Conservation (phyloP, 2,113 vertebrate species). For the Cettia cetti region DNA sequence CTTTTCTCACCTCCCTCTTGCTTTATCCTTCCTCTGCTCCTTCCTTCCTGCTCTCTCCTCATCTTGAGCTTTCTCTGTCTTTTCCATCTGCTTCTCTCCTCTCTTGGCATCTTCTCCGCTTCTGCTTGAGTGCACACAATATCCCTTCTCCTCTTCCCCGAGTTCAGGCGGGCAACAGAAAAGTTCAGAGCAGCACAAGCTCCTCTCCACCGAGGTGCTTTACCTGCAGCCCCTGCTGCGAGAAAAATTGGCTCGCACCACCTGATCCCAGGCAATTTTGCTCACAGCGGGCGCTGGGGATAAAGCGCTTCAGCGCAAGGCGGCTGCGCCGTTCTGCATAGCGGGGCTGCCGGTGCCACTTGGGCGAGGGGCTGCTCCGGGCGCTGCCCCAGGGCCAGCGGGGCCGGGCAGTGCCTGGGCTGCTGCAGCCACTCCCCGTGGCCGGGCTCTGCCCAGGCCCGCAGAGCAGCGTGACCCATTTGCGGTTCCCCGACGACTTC, state of each 20-base stretch:
- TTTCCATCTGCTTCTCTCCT: constrained; percentile 63
- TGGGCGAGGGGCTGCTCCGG: background rate
- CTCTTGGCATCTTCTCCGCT: constrained; percentile 39
- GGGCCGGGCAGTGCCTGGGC: background rate
- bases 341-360: background rate
- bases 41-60: constrained; percentile 60
- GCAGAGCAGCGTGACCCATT: background rate
- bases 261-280: constrained; percentile 66
- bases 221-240: constrained; percentile 64
- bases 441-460: background rate
- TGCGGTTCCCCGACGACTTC: background rate
- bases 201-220: constrained; percentile 53
- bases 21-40: constrained; percentile 56
- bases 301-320: background rate
- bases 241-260: constrained; percentile 68
- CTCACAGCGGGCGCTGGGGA: constrained; percentile 62
- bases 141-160: constrained; percentile 45
- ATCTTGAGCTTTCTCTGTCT: constrained; percentile 58
- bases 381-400: background rate
- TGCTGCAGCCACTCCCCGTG: rapidly evolving
- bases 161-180: constrained; percentile 27
- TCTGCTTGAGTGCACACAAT: constrained; percentile 56
- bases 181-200: constrained; percentile 32
- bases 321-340: background rate
- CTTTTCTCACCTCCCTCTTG: constrained; percentile 59